Conservation (phyloP, 2,797 vertebrate genomes). For the Sebastes flavidus region DNA sequence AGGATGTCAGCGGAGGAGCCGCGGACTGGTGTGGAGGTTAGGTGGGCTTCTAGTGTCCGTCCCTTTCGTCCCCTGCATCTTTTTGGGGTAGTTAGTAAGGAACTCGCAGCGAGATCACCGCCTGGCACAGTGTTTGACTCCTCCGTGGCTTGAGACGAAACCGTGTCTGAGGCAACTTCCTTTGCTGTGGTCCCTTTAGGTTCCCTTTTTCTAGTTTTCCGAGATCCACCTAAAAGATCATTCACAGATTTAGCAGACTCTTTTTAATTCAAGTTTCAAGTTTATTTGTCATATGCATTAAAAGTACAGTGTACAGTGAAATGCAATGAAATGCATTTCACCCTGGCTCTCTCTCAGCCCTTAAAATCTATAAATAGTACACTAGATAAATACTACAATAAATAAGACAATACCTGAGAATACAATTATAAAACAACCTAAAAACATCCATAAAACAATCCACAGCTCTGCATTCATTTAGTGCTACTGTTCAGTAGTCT, state of each 20-base stretch:
- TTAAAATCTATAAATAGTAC: no score
- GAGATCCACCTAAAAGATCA: conserved; percentile 35
- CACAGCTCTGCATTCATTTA: no score
- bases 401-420: no score
- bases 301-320: no score
- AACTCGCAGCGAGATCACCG: neutral
- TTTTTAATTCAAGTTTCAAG: neutral
- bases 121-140: neutral
- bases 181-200: neutral
- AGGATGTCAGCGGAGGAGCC: neutral
- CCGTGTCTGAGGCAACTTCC: neutral
- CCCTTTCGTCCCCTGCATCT: conserved; percentile 4
- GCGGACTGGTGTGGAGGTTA: conserved; percentile 56
- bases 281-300: no score
- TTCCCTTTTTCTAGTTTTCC: conserved; percentile 35
- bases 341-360: no score
- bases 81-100: conserved; percentile 30
- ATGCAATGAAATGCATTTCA: no score
- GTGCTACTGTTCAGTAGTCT: no score
- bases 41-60: neutral
- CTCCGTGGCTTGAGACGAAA: neutral
- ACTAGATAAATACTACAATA: no score
- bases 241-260: neutral
- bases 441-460: no score
- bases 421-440: no score